A percentile compares a stretch with the other conserved stretches of the same genome.
Evolutionary conservation across 2,113 vertebrate species (phyloP).

Genomic region (Pelvicachromis taeniatus): DNA sequence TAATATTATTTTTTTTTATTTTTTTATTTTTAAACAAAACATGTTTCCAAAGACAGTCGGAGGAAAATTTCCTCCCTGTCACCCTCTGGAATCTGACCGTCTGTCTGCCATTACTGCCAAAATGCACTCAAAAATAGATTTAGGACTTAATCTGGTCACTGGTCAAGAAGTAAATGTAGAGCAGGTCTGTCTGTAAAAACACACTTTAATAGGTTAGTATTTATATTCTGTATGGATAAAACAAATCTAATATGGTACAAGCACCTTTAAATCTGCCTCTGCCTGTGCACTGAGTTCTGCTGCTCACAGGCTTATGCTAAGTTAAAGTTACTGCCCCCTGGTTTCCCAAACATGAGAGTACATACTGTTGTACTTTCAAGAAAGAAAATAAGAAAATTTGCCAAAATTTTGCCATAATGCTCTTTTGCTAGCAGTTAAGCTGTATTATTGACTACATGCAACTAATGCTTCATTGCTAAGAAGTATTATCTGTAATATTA

Average conservation of each 20-base stretch:
- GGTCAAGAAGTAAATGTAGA: not conserved
- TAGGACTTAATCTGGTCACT: not conserved
- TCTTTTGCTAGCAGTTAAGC: not conserved
- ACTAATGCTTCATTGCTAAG: not conserved
- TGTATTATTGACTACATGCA: not conserved
- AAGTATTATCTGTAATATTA: not conserved
- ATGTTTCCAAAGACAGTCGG: not conserved
- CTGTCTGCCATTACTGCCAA: not conserved
- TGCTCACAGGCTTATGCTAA: not conserved
- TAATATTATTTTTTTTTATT: too few relatives aligned
- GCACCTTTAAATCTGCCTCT: not conserved
- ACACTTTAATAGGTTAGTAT: not conserved
- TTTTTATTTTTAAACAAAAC: not conserved
- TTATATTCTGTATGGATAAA: not conserved
- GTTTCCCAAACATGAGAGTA: not conserved
- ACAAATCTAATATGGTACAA: not conserved
- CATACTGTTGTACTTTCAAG: not conserved
- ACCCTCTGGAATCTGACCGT: not conserved
- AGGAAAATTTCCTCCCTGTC: not conserved
- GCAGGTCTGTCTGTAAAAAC: not conserved
- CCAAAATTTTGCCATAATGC: not conserved
- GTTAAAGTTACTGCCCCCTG: not conserved
- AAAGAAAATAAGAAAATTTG: not conserved
- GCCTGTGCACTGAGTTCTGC: not conserved
- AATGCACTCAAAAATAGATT: not conserved